Evolutionary conservation across 2,888 invertebrate species (phyloP), one percentile per base, ranked within the genome.

Genomic region (Coleophora deauratella): DNA sequence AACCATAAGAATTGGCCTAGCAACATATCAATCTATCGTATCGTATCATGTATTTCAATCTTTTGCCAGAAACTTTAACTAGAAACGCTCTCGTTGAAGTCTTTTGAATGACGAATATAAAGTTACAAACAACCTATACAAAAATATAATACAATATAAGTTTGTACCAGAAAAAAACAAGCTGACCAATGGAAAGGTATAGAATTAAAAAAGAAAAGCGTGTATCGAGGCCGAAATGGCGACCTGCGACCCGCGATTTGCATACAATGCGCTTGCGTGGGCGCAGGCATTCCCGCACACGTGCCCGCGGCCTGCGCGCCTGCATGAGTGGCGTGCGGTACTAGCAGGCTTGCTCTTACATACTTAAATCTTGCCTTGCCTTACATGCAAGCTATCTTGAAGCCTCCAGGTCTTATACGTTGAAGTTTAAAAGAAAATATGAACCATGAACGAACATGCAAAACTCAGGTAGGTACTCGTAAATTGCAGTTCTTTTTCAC

Each of bases 171-270:
- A 42, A 35, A 9, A 11, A 28, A 7, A 8, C 37, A n/a, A 7
- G 37, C 30, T 28, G 30, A 27, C 33, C 21, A 14, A 9, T 12
- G 33, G 31, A 11, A 31, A 10, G 31, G 31, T 35, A 13, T 30
- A 36, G 30, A 44, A 44, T 36, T 39, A 33, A 40, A 53, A 54
- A 51, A 49, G 44, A 45, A 41, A 45, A 37, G 42, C 37, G 42
- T 48, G 48, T 54, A 50, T 44, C 48, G 47, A 43, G 46, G 48
- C 52, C 47, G 57, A 57, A 68, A 72, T 67, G 63, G 61, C 74
- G 84, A 82, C 82, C 84, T 79, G 77, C 80, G 82, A 85, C 84
- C 84, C 62, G 54, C 65, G 53, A 84, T 85, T 81, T 82, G 78
- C 85, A 85, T 85, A 85, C 85, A 85, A 85, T 84, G 73, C 58